A percentile compares a stretch with the other conserved stretches of the same genome.
phyloP scores from a whole-genome alignment of 2,888 invertebrate species.

The Drosophila vallismaia region DNA sequence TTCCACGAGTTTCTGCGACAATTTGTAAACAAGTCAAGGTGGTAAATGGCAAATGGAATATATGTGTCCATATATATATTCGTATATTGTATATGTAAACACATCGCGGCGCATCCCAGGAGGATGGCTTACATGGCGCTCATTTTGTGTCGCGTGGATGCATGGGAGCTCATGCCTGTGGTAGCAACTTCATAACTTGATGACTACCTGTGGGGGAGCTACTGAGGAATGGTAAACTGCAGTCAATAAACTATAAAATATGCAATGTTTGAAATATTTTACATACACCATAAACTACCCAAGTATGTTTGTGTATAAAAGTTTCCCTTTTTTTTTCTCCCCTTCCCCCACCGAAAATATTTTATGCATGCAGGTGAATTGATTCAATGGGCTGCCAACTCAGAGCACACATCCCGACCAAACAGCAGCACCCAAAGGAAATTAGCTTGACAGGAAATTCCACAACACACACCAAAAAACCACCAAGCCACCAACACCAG shows the following conservation, averaged over 20 bases:
- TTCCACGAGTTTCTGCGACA: conserved; percentile 52
- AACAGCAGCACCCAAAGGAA: conserved; percentile 75
- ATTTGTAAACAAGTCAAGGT: conserved; percentile 75
- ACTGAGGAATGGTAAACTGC: conserved; percentile 27
- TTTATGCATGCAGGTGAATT: conserved; percentile 78
- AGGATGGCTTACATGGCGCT: conserved; percentile 63
- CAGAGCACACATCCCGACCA: conserved; percentile 44
- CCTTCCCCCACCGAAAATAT: conserved; percentile 50
- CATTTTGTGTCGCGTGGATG: conserved; percentile 66
- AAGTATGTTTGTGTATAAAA: conserved; percentile 8
- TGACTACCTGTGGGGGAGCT: conserved; percentile 14
- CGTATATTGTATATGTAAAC: neutral
- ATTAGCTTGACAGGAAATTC: conserved; percentile 81
- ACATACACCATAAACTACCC: conserved; percentile 20
- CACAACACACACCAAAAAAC: conserved; percentile 57
- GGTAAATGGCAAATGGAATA: conserved; percentile 64
- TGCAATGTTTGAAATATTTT: conserved; percentile 70
- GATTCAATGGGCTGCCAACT: conserved; percentile 71
- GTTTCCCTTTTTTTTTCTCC: conserved; percentile 36
- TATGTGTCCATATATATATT: neutral
- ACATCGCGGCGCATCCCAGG: conserved; percentile 37
- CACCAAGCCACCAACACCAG: conserved; percentile 39
- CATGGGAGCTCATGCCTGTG: conserved; percentile 19
- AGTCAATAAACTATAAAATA: conserved; percentile 78
- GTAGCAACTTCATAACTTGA: neutral